A percentile compares a stretch with the other conserved stretches of the same genome.
Conservation (phyloP, 2,888 invertebrate genomes). For the Epinotia bilunana region DNA sequence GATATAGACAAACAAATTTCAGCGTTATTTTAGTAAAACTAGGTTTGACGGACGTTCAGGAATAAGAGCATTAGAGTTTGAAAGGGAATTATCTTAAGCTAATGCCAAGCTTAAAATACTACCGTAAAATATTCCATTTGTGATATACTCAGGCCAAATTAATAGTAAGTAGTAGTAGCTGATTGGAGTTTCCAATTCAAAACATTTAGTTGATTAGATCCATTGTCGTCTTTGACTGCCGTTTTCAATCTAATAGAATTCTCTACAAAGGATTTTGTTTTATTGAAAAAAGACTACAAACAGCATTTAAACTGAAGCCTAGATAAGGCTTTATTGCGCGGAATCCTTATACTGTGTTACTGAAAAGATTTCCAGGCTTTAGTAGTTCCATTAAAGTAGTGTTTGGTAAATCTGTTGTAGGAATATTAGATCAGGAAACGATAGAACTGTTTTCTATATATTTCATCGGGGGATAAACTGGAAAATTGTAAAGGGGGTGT, state of each 20-base stretch:
- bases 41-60: too few relatives aligned
- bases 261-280: not conserved
- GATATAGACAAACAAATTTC: too few relatives aligned
- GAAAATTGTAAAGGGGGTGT: too few relatives aligned
- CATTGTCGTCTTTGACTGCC: not conserved
- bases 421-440: not conserved
- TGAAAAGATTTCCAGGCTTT: constrained; percentile 3
- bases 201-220: not conserved
- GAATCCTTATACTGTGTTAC: constrained; percentile 3
- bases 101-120: too few relatives aligned
- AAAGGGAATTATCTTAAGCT: too few relatives aligned
- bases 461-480: too few relatives aligned
- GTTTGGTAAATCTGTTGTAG: not conserved
- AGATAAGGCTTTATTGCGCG: constrained; percentile 1
- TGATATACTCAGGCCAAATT: too few relatives aligned
- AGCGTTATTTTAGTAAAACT: too few relatives aligned
- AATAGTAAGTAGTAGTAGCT: too few relatives aligned
- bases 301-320: constrained; percentile 2
- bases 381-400: constrained; percentile 7
- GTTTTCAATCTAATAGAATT: not conserved
- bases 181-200: too few relatives aligned
- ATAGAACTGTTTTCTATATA: not conserved
- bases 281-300: constrained; percentile 9
- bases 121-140: too few relatives aligned
- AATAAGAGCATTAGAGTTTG: too few relatives aligned